Conservation (phyloP, 2,113 vertebrate genomes). For the Catharus minimus region DNA sequence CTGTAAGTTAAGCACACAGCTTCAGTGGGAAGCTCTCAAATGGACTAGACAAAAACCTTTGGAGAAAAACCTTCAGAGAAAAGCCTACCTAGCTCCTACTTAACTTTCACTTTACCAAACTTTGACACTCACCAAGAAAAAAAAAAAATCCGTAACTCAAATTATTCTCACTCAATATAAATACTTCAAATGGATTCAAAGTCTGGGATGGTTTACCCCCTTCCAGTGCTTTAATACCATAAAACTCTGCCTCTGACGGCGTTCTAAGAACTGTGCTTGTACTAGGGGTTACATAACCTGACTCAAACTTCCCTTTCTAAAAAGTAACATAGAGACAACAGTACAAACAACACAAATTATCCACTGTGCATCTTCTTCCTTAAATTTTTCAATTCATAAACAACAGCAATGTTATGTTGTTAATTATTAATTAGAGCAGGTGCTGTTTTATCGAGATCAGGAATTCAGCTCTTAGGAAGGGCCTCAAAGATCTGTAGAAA, state of each 20-base stretch:
- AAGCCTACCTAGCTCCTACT: not conserved
- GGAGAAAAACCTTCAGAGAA: not conserved
- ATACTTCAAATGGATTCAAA: not conserved
- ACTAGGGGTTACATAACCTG: not conserved
- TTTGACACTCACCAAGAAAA: not conserved
- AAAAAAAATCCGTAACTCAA: not conserved
- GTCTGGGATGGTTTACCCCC: not conserved
- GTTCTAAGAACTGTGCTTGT: not conserved
- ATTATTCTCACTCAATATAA: not conserved
- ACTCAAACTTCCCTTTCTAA: not conserved
- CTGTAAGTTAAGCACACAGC: not conserved
- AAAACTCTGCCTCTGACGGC: not conserved
- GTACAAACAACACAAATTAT: not conserved
- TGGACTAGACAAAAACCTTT: not conserved
- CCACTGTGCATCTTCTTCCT: not conserved
- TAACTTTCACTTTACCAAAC: not conserved
- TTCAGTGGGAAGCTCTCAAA: not conserved
- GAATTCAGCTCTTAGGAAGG: not conserved
- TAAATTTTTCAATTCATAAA: not conserved
- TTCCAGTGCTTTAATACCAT: not conserved
- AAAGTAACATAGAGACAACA: not conserved
- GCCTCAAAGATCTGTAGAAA: not conserved
- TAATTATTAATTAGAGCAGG: not conserved
- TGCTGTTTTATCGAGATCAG: fast-evolving
- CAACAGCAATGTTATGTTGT: not conserved